These are phyloP conservation scores for Paguma larvata DNA, from an alignment of 2,797 vertebrate genomes.

Conservation along the genomic window DNA sequence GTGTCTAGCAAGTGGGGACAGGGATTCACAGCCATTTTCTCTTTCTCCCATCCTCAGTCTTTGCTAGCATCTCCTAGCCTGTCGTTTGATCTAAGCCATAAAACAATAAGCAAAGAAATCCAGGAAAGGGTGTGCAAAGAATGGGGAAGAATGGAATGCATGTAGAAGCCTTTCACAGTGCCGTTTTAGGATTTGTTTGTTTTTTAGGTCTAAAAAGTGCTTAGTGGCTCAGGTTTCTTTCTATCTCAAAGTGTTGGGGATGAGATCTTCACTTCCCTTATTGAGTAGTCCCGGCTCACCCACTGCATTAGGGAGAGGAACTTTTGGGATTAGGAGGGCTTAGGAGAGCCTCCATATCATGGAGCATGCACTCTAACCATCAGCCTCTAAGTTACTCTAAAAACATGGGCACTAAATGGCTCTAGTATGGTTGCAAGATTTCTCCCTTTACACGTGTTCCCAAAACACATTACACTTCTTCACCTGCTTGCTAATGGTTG, in stretches of 20 bases:
- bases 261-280: neutral
- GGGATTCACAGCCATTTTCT: neutral
- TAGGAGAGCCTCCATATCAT: neutral
- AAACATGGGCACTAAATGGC: neutral
- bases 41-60: neutral
- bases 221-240: neutral
- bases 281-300: neutral
- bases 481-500: constrained; percentile 1
- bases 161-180: neutral
- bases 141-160: neutral
- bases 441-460: neutral
- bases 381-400: neutral
- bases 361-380: neutral
- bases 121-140: neutral
- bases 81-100: neutral
- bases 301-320: neutral
- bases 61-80: neutral
- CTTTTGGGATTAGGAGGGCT: accelerated
- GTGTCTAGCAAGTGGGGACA: accelerated
- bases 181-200: neutral
- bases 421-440: neutral
- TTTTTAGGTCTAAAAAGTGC: neutral
- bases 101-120: neutral
- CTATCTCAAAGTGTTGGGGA: neutral
- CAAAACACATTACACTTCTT: neutral